Base-by-base conservation (phyloP, 2,113 vertebrate genomes). In the Emydura subglobosa region DNA sequence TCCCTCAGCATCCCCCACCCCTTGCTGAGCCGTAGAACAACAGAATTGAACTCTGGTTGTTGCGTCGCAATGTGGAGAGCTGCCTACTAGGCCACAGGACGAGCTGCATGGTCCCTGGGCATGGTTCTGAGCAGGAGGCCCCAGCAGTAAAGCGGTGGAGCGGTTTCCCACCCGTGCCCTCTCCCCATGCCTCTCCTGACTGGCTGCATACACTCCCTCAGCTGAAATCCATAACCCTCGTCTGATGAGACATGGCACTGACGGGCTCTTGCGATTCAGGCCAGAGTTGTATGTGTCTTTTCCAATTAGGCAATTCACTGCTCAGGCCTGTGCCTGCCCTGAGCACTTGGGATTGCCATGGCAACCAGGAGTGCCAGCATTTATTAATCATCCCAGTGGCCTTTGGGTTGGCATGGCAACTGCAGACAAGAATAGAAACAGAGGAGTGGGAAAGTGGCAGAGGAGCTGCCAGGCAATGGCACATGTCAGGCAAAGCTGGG, bases 401-500 rank as follows among this genome's bases (percentile, higher is more conserved):
- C 97, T 98, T 97, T 95, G 78, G 44, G 96, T 98, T 98, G 97
- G 93, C 90, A 95, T 96, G 96, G 95, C 95, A 97, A 98, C 97
- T 34, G 10, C 93, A 96, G 98, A 96, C 94, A 93, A 93, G 95
- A 95, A 98, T 97, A 97, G 97, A 95, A 97, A 95, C 55, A 55
- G 54, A 83, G 59, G 94, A 97, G 91, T 86, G 92, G 90, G 88
- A 83, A 94, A 86, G 92, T 88, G 9, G 95, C 68, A 85, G 27
- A 92, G 89, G 92, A 92, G 87, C 84, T 93, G 12, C 88, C 1
- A 49, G 92, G 93, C 87, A 92, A 92, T 95, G 94, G 94, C 94
- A 95, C 80, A 12, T 1, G 27, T 93, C 82, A 65, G 94, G 86
- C 95, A 80, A 87, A 91, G 90, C 8, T 0, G 92, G 65, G 74